Percentiles rank a stretch among this genome's conserved stretches.
These are phyloP conservation scores for Nibea coibor DNA, from an alignment of 2,113 vertebrate genomes.

Conservation along the genomic window DNA sequence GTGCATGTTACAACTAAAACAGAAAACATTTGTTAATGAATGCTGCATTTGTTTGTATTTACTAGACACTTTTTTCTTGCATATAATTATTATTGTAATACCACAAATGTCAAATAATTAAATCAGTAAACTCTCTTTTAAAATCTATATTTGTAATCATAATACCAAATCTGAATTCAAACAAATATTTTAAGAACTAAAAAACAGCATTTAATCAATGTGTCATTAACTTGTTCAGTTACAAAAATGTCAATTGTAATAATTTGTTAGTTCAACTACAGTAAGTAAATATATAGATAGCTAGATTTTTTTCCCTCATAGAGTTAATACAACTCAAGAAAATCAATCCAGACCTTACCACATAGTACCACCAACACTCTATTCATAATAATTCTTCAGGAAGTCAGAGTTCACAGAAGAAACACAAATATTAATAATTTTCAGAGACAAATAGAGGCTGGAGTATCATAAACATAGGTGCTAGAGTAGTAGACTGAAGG, in stretches of 20 bases:
- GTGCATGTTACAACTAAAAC: constrained; percentile 2
- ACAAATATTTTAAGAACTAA: background rate
- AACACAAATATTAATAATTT: constrained; percentile 42
- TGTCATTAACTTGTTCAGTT: background rate
- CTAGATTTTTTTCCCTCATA: background rate
- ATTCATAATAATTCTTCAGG: background rate
- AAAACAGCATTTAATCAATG: background rate
- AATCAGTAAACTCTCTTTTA: background rate
- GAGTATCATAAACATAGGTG: constrained; percentile 42
- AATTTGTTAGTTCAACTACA: background rate
- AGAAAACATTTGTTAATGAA: constrained; percentile 3
- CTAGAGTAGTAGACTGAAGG: constrained; percentile 26
- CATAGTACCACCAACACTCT: background rate
- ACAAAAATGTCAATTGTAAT: background rate
- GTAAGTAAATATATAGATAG: background rate
- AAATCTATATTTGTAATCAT: too few species aligned
- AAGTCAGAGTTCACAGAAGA: background rate
- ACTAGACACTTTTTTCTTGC: background rate
- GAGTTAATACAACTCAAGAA: background rate
- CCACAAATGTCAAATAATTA: background rate
- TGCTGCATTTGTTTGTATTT: constrained; percentile 6
- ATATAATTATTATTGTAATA: background rate
- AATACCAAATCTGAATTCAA: background rate
- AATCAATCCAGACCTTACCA: background rate
- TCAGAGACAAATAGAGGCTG: constrained; percentile 46